phyloP scores from a whole-genome alignment of 2,888 invertebrate species.

The Drosophila macrospina region DNA sequence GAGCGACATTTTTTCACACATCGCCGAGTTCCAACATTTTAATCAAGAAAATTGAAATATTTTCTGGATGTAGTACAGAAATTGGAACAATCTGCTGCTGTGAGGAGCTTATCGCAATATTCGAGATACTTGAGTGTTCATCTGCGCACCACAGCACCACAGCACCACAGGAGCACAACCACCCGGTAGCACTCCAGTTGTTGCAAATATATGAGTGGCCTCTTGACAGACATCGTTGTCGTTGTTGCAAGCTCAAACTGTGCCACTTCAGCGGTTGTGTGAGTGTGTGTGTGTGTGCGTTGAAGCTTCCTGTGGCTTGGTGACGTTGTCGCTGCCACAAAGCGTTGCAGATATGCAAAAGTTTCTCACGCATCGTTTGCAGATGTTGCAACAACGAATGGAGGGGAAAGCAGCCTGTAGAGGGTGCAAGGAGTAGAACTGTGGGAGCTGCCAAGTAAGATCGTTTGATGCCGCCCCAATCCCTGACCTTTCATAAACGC shows the following conservation, averaged over 20 bases:
- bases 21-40: slow-evolving; percentile 62
- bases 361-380: slow-evolving; percentile 75
- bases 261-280: slow-evolving; percentile 58
- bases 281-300: slow-evolving; percentile 27
- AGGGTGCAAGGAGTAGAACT: neutral
- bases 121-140: slow-evolving; percentile 71
- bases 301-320: slow-evolving; percentile 77
- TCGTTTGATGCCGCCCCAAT: slow-evolving; percentile 4
- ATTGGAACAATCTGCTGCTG: slow-evolving; percentile 68
- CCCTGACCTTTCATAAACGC: slow-evolving; percentile 34
- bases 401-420: neutral
- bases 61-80: slow-evolving; percentile 37
- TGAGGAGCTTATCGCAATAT: slow-evolving; percentile 44
- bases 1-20: slow-evolving; percentile 69
- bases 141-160: slow-evolving; percentile 72
- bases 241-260: slow-evolving; percentile 66
- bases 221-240: slow-evolving; percentile 76
- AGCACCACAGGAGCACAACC: slow-evolving; percentile 51
- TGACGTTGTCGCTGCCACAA: slow-evolving; percentile 54
- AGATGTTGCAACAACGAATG: slow-evolving; percentile 45
- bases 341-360: slow-evolving; percentile 61
- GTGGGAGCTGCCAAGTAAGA: neutral
- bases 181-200: slow-evolving; percentile 66
- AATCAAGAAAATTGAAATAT: slow-evolving; percentile 58
- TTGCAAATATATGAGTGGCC: slow-evolving; percentile 81